Percentiles rank a stretch among this genome's conserved stretches.
phyloP scores from a whole-genome alignment of 2,888 invertebrate species.

The Chalcis sispes region DNA sequence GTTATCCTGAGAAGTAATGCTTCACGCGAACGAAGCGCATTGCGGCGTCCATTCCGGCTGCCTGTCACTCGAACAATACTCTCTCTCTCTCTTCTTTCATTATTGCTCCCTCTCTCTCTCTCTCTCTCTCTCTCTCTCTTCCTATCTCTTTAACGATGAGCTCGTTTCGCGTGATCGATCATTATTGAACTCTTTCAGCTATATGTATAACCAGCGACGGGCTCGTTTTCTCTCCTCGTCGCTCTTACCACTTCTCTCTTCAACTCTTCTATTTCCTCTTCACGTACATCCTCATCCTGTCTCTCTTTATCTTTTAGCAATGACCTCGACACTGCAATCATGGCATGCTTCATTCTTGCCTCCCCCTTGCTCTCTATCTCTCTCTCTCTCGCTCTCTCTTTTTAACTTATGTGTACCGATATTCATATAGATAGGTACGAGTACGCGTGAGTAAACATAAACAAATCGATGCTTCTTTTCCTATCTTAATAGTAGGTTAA shows the following conservation, averaged over 20 bases:
- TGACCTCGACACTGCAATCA: slow-evolving; percentile 28
- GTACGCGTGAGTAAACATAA: neutral
- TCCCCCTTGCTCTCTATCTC: neutral
- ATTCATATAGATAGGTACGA: too few species aligned
- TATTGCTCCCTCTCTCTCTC: too few species aligned
- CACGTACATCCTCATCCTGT: neutral
- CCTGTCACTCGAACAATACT: too few species aligned
- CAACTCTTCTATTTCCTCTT: slow-evolving; percentile 56
- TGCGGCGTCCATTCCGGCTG: too few species aligned
- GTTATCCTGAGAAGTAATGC: too few species aligned
- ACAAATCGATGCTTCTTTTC: neutral
- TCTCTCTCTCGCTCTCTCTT: neutral
- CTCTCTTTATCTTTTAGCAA: neutral
- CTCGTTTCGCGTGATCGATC: slow-evolving; percentile 66
- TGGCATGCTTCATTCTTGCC: slow-evolving; percentile 10
- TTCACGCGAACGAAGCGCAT: too few species aligned
- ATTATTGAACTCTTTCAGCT: slow-evolving; percentile 66
- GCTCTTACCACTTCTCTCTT: slow-evolving; percentile 60
- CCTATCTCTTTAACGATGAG: too few species aligned
- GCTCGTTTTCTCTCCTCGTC: slow-evolving; percentile 55
- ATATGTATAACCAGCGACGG: neutral
- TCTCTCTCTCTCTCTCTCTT: too few species aligned
- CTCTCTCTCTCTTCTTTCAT: slow-evolving; percentile 50
- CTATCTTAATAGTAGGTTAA: neutral
- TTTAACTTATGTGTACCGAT: neutral